Evolutionary conservation across 1,140 invertebrate genomes (phyloP).

Genomic region (Drosophila albomicans): DNA sequence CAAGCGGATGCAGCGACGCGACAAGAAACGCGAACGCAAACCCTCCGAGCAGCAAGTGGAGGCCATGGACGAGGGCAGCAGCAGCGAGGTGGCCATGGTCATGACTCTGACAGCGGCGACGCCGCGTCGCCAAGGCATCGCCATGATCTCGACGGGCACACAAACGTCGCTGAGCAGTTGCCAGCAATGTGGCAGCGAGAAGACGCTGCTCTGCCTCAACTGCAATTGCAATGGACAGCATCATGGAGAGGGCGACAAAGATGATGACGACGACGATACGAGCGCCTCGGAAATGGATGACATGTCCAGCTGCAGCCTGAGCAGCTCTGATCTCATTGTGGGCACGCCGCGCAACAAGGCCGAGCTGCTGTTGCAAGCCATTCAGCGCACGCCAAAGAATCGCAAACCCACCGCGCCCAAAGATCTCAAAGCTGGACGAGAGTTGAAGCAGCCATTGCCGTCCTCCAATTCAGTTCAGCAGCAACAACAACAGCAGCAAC

Average conservation of each 20-base stretch:
- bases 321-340: constrained; percentile 76
- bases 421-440: constrained; percentile 37
- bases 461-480: background rate
- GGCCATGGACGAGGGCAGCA: constrained; percentile 68
- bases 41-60: constrained; percentile 51
- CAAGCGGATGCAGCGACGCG: constrained; percentile 80
- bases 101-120: constrained; percentile 35
- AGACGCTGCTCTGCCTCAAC: constrained; percentile 78
- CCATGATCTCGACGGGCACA: constrained; percentile 83
- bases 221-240: constrained; percentile 44
- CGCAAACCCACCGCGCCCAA: constrained; percentile 38
- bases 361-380: constrained; percentile 81
- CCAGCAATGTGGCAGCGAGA: constrained; percentile 78
- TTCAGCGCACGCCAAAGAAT: constrained; percentile 82
- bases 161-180: constrained; percentile 77
- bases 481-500: background rate
- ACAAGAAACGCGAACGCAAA: constrained; percentile 76
- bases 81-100: constrained; percentile 18
- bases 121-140: constrained; percentile 49
- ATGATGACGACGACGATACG: constrained; percentile 41
- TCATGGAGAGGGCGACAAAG: background rate
- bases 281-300: constrained; percentile 75
- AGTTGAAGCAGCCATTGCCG: background rate
- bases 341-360: constrained; percentile 79
- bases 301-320: constrained; percentile 66